phyloP scores from a whole-genome alignment of 2,888 invertebrate genomes.

The Temnothorax rugatulus region DNA sequence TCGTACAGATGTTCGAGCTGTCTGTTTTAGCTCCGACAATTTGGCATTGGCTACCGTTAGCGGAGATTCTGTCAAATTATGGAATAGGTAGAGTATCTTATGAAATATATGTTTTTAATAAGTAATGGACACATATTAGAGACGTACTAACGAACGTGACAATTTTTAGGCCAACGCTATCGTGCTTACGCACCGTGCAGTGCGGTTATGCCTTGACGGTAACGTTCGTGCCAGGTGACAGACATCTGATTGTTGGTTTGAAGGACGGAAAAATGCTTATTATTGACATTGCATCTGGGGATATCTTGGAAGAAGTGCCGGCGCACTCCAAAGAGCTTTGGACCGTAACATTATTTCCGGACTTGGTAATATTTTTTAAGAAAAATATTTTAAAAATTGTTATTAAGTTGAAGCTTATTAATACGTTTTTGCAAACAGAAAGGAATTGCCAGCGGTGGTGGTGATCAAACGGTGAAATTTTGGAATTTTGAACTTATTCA shows the following conservation, averaged over 20 bases:
- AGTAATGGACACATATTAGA: neutral
- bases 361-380: constrained; percentile 89
- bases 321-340: constrained; percentile 95
- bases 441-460: constrained; percentile 94
- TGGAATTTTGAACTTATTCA: constrained; percentile 97
- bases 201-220: constrained; percentile 91
- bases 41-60: constrained; percentile 95
- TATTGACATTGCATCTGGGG: constrained; percentile 94
- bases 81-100: constrained; percentile 91
- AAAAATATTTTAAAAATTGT: constrained; percentile 50
- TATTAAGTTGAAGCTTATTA: constrained; percentile 20
- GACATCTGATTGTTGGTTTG: constrained; percentile 95
- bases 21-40: constrained; percentile 97
- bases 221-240: constrained; percentile 95
- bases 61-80: constrained; percentile 95
- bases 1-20: constrained; percentile 94
- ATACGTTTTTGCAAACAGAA: constrained; percentile 76
- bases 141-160: constrained; percentile 42
- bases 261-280: constrained; percentile 94
- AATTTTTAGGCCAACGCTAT: constrained; percentile 87
- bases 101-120: neutral
- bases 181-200: constrained; percentile 89
- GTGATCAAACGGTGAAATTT: constrained; percentile 96
- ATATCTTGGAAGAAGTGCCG: constrained; percentile 92
- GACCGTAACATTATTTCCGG: constrained; percentile 92